phyloP scores from a whole-genome alignment of 1,140 invertebrate genomes.

The Lepidurus apus region DNA sequence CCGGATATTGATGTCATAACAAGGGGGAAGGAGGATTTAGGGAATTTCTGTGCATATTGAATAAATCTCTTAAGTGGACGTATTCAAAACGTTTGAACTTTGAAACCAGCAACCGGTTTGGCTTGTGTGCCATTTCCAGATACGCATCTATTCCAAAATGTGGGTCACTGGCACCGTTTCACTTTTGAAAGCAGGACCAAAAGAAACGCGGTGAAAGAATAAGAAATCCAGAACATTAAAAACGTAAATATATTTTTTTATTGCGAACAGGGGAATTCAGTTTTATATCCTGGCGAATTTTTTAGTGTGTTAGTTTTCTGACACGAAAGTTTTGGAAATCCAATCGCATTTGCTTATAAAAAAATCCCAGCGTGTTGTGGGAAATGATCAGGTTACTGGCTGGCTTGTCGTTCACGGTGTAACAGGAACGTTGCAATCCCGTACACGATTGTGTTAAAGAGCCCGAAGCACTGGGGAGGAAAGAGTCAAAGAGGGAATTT shows the following conservation, averaged over 20 bases:
- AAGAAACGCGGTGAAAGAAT: background rate
- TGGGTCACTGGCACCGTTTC: slow-evolving; percentile 17
- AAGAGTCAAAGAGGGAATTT: slow-evolving; percentile 39
- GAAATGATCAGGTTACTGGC: slow-evolving; percentile 34
- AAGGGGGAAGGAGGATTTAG: too few species aligned
- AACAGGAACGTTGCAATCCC: slow-evolving; percentile 67
- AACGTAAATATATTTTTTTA: background rate
- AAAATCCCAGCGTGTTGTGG: background rate
- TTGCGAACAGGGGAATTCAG: background rate
- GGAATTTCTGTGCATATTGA: too few species aligned
- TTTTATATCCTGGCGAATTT: background rate
- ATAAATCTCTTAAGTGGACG: too few species aligned
- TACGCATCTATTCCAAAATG: background rate
- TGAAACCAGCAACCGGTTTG: background rate
- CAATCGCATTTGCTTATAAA: background rate
- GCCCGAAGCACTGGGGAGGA: slow-evolving; percentile 64
- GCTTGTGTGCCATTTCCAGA: background rate
- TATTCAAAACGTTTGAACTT: background rate
- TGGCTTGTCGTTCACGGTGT: slow-evolving; percentile 63
- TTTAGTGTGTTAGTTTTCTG: background rate
- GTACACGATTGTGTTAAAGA: slow-evolving; percentile 74
- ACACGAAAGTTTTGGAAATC: background rate
- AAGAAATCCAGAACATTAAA: background rate
- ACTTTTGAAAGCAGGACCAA: background rate
- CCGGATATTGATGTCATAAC: too few species aligned